Evolutionary conservation across 2,888 invertebrate genomes (phyloP).

Genomic region (Teleiodes luculella): DNA sequence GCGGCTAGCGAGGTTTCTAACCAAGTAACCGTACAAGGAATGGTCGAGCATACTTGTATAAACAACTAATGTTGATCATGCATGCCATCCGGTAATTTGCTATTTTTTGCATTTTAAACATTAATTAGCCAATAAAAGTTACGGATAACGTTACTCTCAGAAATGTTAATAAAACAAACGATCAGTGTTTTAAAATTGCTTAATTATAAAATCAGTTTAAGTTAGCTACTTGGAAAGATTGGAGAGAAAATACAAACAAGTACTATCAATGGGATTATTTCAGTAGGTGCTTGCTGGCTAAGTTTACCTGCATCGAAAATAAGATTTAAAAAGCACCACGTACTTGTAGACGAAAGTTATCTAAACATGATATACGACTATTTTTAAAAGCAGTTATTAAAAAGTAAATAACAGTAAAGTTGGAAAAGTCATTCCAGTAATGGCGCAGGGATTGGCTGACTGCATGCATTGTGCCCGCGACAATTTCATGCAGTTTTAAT

Average conservation of each 20-base stretch:
- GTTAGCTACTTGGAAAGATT: no score
- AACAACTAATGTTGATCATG: conserved; percentile 33
- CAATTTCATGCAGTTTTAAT: conserved; percentile 34
- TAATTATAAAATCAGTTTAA: no score
- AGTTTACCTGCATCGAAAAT: no score
- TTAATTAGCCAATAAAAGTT: conserved; percentile 22
- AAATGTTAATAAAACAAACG: not conserved
- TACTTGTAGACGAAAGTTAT: no score
- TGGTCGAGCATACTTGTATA: conserved; percentile 31
- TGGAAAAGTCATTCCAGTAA: not conserved
- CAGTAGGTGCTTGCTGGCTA: no score
- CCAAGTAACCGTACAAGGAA: conserved; percentile 36
- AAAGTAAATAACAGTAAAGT: not conserved
- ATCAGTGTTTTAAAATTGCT: not conserved
- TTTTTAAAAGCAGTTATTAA: not conserved
- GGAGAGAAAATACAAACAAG: no score
- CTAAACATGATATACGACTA: not conserved
- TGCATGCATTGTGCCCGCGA: conserved; percentile 5
- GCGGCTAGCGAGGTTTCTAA: conserved; percentile 28
- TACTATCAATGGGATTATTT: no score
- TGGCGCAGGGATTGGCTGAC: not conserved
- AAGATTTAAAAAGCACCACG: no score
- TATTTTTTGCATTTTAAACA: conserved; percentile 27
- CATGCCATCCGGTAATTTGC: conserved; percentile 43
- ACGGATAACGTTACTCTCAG: not conserved